Evolutionary conservation across 2,888 invertebrate genomes (phyloP).

Genomic region (Xestobium rufovillosum): DNA sequence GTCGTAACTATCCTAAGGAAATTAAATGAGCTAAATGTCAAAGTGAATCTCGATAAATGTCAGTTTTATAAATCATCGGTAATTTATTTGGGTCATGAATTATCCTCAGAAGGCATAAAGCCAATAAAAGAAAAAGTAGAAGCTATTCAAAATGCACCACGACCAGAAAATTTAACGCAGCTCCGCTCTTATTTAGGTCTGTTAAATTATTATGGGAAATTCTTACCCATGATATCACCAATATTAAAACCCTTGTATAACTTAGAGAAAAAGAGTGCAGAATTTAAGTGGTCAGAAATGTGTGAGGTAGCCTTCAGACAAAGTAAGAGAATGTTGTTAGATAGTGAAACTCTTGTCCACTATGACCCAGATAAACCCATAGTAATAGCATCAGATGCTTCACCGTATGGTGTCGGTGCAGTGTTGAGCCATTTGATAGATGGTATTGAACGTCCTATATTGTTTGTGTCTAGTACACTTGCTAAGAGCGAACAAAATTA

Average conservation of each 20-base stretch:
- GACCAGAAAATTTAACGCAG: constrained; percentile 13
- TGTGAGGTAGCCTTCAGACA: constrained; percentile 12
- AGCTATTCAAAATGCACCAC: constrained; percentile 11
- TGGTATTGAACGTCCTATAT: constrained; percentile 25
- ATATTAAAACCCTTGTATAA: constrained; percentile 18
- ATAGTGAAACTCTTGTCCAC: not conserved
- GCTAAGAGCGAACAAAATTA: constrained; percentile 29
- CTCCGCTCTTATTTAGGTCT: constrained; percentile 16
- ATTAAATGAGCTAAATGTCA: constrained; percentile 8
- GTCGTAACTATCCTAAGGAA: not conserved
- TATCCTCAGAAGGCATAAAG: constrained; percentile 6
- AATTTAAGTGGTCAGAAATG: constrained; percentile 18
- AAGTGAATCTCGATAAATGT: constrained; percentile 12
- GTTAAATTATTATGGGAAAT: constrained; percentile 18
- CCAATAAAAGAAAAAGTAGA: constrained; percentile 13
- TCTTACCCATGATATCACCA: constrained; percentile 17
- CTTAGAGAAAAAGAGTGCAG: constrained; percentile 14
- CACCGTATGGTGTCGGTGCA: constrained; percentile 26
- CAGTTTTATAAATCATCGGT: constrained; percentile 8
- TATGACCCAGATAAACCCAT: constrained; percentile 18
- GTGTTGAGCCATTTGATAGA: constrained; percentile 26
- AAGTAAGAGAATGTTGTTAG: constrained; percentile 7
- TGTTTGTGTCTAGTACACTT: constrained; percentile 28
- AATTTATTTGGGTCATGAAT: constrained; percentile 11
- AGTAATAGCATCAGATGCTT: constrained; percentile 25